Evolutionary conservation across 2,888 invertebrate species (phyloP).

Genomic region (Cryptus armator): DNA sequence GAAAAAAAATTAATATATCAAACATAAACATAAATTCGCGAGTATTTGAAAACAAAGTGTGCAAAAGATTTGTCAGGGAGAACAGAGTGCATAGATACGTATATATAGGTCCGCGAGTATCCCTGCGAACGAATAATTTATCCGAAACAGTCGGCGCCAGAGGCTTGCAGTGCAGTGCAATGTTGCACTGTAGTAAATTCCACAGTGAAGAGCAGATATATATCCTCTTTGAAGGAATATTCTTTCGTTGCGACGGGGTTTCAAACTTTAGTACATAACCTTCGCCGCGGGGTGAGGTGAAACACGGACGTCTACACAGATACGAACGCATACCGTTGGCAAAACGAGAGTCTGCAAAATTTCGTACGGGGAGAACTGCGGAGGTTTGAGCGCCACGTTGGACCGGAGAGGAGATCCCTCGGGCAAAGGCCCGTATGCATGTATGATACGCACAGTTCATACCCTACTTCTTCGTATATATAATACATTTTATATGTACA

Average conservation of each 20-base stretch:
- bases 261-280: slow-evolving; percentile 34
- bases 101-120: not conserved
- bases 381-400: slow-evolving; percentile 27
- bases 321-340: not conserved
- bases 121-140: slow-evolving; percentile 23
- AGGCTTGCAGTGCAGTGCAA: not conserved
- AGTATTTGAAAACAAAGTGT: not conserved
- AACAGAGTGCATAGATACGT: not conserved
- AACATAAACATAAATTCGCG: no score
- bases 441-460: slow-evolving; percentile 49
- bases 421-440: slow-evolving; percentile 58
- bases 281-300: not conserved
- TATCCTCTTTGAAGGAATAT: slow-evolving; percentile 27
- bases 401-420: slow-evolving; percentile 37
- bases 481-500: slow-evolving; percentile 22
- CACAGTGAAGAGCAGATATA: slow-evolving; percentile 12
- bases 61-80: not conserved
- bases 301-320: slow-evolving; percentile 4
- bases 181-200: slow-evolving; percentile 23
- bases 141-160: slow-evolving; percentile 6
- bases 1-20: no score
- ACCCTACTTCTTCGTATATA: slow-evolving; percentile 8
- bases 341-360: slow-evolving; percentile 46
- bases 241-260: slow-evolving; percentile 34
- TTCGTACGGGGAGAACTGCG: slow-evolving; percentile 21